These are phyloP conservation scores for Serilophus lunatus DNA, from an alignment of 2,113 vertebrate species.

Conservation along the genomic window DNA sequence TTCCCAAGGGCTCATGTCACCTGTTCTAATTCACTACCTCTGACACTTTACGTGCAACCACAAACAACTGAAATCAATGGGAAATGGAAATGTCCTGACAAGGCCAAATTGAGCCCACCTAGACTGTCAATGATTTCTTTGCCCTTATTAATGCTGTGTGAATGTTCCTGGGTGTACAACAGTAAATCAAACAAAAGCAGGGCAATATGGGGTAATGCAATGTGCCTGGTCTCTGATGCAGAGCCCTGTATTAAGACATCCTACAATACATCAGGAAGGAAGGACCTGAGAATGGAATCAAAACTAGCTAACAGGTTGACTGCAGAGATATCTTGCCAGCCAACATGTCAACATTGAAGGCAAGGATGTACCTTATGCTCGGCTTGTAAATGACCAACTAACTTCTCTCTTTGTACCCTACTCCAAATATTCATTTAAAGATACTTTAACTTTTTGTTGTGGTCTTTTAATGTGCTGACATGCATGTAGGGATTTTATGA, in stretches of 20 bases:
- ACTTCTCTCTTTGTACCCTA: not conserved
- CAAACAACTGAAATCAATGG: constrained; percentile 13
- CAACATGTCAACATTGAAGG: not conserved
- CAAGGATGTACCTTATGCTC: not conserved
- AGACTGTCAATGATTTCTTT: not conserved
- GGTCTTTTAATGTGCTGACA: not conserved
- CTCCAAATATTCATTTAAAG: not conserved
- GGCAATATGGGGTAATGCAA: not conserved
- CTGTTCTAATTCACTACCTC: constrained; percentile 3
- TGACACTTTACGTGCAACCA: not conserved
- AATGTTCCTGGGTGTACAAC: not conserved
- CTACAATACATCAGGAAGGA: not conserved
- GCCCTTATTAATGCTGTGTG: not conserved
- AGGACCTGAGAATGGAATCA: not conserved
- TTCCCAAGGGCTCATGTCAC: constrained; percentile 5
- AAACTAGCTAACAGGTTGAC: not conserved
- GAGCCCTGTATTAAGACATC: not conserved
- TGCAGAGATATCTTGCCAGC: not conserved
- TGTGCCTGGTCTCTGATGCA: not conserved
- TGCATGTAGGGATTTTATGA: not conserved
- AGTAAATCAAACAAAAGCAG: not conserved
- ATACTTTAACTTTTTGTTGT: not conserved
- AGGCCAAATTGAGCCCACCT: constrained; percentile 8
- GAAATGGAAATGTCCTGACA: constrained; percentile 35
- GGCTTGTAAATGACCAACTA: not conserved